Evolutionary conservation across 2,888 invertebrate genomes (phyloP), one percentile per base, ranked within the genome.

Genomic region (Eulithis testata): DNA sequence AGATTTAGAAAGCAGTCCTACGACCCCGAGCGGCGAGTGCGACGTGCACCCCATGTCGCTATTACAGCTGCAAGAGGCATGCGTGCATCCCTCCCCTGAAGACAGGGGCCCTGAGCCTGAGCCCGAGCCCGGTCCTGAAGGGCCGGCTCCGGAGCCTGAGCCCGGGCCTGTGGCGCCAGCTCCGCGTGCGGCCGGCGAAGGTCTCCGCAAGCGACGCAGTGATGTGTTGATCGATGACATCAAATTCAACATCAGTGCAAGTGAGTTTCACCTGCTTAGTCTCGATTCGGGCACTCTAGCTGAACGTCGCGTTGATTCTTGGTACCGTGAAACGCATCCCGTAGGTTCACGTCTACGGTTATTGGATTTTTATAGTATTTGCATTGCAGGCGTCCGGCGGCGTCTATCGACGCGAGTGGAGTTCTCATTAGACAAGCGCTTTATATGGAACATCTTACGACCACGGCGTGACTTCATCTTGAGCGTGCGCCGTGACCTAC

Each of bases 41-140:
- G 57, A 70, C 8, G 77, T 80, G 68, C 85, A 82, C 2, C 77
- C 86, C 45, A 72, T 85, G 49, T 82, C 88, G 40, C 83, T 89
- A 61, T 52, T 78, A 68, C 86, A 90, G 79, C 86, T 90, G 79
- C 89, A 88, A 78, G 86, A 83, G 14, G 89, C 86, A 64, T 75
- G 89, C 61, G 79, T 66, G 53, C 88, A 1, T 21, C 21, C 21
- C 21, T n/a, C n/a, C n/a, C n/a, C n/a, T n/a, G n/a, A n/a, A n/a
- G n/a, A n/a, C n/a, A n/a, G 86, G 49, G 81, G 76, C 59, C 84
- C 84, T 63, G 79, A 81, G 36, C 81, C 79, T 11, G 67, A 64
- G 55, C 68, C 53, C 52, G 60, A 55, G 52, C 9, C 67, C 57
- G 44, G n/a, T n/a, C n/a, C n/a, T n/a, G n/a, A n/a, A n/a, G n/a